phyloP scores from a whole-genome alignment of 2,888 invertebrate species.

The Sinotaia quadrata region DNA sequence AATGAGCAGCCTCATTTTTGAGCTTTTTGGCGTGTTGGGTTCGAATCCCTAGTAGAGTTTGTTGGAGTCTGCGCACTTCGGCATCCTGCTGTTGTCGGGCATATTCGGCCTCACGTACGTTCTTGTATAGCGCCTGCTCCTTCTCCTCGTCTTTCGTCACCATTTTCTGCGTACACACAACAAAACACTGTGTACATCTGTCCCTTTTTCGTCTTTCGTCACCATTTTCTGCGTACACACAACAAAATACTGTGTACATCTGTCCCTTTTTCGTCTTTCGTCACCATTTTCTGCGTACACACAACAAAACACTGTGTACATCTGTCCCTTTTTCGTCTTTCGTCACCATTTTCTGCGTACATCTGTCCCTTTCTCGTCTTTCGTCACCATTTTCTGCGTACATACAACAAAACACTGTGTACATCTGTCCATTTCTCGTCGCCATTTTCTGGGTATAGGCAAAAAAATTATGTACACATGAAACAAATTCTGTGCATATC shows the following conservation, averaged over 20 bases:
- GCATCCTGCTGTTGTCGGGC: conserved; percentile 69
- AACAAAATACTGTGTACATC: too few species aligned
- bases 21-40: conserved; percentile 60
- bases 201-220: conserved; percentile 63
- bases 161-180: conserved; percentile 57
- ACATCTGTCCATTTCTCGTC: too few species aligned
- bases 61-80: conserved; percentile 58
- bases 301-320: too few species aligned
- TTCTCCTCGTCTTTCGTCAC: conserved; percentile 67
- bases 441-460: conserved; percentile 66
- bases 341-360: too few species aligned
- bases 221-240: conserved; percentile 67
- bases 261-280: too few species aligned
- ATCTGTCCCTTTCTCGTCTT: conserved; percentile 69
- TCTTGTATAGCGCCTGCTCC: conserved; percentile 64
- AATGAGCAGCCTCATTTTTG: conserved; percentile 56
- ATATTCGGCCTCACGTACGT: conserved; percentile 67
- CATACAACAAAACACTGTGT: too few species aligned
- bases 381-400: conserved; percentile 66
- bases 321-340: too few species aligned
- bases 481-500: too few species aligned
- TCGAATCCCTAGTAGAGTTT: conserved; percentile 56
- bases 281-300: too few species aligned
- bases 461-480: too few species aligned
- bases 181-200: too few species aligned